Conservation (phyloP, 2,797 vertebrate species). For the Aeoliscus strigatus region DNA sequence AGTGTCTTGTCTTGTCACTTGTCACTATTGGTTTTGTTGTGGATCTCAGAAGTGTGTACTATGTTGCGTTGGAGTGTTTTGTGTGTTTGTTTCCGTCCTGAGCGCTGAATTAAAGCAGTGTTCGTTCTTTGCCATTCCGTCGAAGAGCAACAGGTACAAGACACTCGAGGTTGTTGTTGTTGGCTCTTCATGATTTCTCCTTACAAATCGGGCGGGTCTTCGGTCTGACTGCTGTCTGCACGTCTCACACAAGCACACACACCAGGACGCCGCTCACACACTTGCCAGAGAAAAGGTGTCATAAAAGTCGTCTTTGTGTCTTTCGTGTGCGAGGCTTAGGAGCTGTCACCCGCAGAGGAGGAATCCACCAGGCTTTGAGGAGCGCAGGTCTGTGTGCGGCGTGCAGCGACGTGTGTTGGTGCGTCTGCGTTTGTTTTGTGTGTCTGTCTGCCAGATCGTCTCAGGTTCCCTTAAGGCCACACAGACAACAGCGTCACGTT, state of each 20-base stretch:
- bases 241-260: slow-evolving; percentile 19
- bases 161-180: slow-evolving; percentile 29
- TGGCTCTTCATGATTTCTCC: slow-evolving; percentile 48
- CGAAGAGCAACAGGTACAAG: slow-evolving; percentile 34
- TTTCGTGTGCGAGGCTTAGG: slow-evolving; percentile 65
- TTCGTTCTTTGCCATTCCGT: no score
- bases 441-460: slow-evolving; percentile 1
- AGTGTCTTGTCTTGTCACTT: no score
- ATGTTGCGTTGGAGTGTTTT: slow-evolving; percentile 8
- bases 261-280: slow-evolving; percentile 11
- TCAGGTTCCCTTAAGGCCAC: not conserved
- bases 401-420: slow-evolving; percentile 35
- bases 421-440: slow-evolving; percentile 8
- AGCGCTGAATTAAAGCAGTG: slow-evolving; percentile 25
- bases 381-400: slow-evolving; percentile 22
- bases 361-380: slow-evolving; percentile 57
- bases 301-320: slow-evolving; percentile 61
- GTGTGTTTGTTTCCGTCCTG: slow-evolving; percentile 20
- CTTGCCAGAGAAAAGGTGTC: slow-evolving; percentile 42
- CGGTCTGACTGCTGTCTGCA: slow-evolving; percentile 47
- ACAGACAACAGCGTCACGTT: no score
- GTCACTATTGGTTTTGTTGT: no score
- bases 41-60: no score
- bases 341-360: slow-evolving; percentile 55
- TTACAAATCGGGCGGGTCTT: slow-evolving; percentile 37